Base-by-base conservation (phyloP, 1,140 invertebrate species). In the Drosophila busckii region DNA sequence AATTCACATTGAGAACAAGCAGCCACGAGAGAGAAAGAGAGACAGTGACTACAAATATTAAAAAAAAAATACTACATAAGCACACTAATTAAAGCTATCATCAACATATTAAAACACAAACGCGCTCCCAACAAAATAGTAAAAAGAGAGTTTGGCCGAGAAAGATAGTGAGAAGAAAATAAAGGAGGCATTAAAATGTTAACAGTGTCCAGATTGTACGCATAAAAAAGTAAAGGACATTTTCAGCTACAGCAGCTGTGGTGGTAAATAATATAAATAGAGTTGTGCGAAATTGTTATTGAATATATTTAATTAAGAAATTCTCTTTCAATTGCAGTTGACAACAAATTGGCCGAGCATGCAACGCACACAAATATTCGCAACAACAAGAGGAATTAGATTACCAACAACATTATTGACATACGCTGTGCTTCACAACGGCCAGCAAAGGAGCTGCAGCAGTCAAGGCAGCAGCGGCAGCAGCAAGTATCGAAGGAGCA, bases 351-450 rank as follows among this genome's bases (percentile, higher is more conserved):
- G 32, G 35, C 58, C 55, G 58, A 61, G 58, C 42, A 61, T 61
- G 58, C 58, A 58, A 63, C 60, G 44, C 31, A 56, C 26, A 63
- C 53, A 49, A 63, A 49, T n/a, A n/a, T n/a, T n/a, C n/a, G n/a
- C n/a, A n/a, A n/a, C n/a, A n/a, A n/a, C n/a, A n/a, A n/a, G n/a
- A n/a, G n/a, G n/a, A n/a, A n/a, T n/a, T n/a, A n/a, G n/a, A n/a
- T n/a, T n/a, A n/a, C n/a, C n/a, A n/a, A n/a, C n/a, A n/a, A n/a
- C n/a, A n/a, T n/a, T n/a, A n/a, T n/a, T n/a, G n/a, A n/a, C n/a
- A n/a, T n/a, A n/a, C n/a, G n/a, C n/a, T n/a, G n/a, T n/a, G n/a
- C n/a, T n/a, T n/a, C n/a, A n/a, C n/a, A n/a, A n/a, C n/a, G n/a
- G n/a, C n/a, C n/a, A n/a, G n/a, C n/a, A n/a, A n/a, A n/a, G n/a